Percentiles rank a stretch among this genome's conserved stretches.
Conservation (phyloP, 2,888 invertebrate genomes). For the Dioctria rufipes region DNA sequence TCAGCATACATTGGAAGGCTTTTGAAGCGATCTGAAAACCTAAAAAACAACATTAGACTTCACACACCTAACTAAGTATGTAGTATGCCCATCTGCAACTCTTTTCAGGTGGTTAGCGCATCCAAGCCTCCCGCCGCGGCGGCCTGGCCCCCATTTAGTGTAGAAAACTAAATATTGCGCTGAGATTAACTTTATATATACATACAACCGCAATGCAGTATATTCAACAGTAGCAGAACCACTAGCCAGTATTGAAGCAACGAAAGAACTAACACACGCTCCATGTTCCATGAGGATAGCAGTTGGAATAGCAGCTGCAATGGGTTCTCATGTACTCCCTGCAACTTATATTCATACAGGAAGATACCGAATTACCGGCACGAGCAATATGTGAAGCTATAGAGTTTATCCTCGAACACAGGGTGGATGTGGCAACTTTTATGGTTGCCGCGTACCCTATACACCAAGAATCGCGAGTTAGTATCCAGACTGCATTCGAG, state of each 20-base stretch:
- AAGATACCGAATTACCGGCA: background rate
- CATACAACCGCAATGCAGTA: slow-evolving; percentile 51
- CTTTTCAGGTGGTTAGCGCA: background rate
- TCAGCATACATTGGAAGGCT: slow-evolving; percentile 28
- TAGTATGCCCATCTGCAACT: background rate
- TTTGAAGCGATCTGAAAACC: slow-evolving; percentile 10
- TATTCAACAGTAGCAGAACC: slow-evolving; percentile 24
- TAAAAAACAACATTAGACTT: slow-evolving; percentile 4
- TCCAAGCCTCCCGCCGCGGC: background rate
- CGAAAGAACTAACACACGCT: background rate
- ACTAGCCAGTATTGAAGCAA: too few species aligned
- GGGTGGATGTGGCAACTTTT: background rate
- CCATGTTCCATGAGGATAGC: slow-evolving; percentile 5
- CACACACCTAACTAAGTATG: background rate
- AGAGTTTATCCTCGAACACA: background rate
- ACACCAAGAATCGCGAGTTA: too few species aligned
- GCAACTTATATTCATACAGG: background rate
- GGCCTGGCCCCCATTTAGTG: background rate
- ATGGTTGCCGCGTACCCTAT: too few species aligned
- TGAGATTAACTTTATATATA: slow-evolving; percentile 48
- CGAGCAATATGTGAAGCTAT: background rate
- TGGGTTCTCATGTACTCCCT: background rate
- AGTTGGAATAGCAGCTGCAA: background rate
- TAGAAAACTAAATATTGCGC: slow-evolving; percentile 49
- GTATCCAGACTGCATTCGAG: too few species aligned